Evolutionary conservation across 1,140 invertebrate genomes (phyloP), one percentile per base, ranked within the genome.

Genomic region (Drosophila nebulosa): DNA sequence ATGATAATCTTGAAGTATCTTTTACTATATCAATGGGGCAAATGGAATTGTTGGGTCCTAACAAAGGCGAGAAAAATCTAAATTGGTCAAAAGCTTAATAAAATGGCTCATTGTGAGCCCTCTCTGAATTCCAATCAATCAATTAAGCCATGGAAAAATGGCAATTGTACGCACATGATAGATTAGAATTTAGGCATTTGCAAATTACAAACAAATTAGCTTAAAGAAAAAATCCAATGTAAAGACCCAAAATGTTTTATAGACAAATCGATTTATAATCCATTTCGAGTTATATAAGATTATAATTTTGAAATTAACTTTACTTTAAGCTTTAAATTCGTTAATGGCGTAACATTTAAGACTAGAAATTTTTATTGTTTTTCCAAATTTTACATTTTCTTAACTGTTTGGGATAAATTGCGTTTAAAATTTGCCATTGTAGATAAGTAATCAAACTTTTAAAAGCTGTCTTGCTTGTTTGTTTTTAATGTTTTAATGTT

Each of bases 1-100:
- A 76, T 67, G 80, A 66, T 85, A 81, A 81, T 83, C 79, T 61
- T 18, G 1, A 21, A 16, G 39, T 46, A 21, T 46, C 39, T 46
- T 7, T 36, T 26, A 51, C 51, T 60, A 74, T 74, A 71, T 60
- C 59, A 42, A 42, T 42, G 16, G 10, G 10, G 9, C 9, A 32
- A 32, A 32, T 32, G 30, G 30, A 32, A 10, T 32, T 32, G 30
- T 32, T 32, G 30, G 39, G 10, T 18, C 39, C 3, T 3, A 46
- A 21, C 39, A 46, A 46, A 46, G 21, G 39, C 7, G 16, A 21
- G 39, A 46, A 18, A 46, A 46, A 46, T 21, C 39, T 46, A 46
- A 46, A 46, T 46, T 46, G 39, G 16, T 21, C 39, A 46, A 46
- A 46, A 46, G 39, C 39, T 21, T 21, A 46, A 46, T 46, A 21